Percentiles rank a stretch among this genome's conserved stretches.
These are phyloP conservation scores for Falcaria lacertinaria DNA, from an alignment of 2,888 invertebrate species.

Conservation along the genomic window DNA sequence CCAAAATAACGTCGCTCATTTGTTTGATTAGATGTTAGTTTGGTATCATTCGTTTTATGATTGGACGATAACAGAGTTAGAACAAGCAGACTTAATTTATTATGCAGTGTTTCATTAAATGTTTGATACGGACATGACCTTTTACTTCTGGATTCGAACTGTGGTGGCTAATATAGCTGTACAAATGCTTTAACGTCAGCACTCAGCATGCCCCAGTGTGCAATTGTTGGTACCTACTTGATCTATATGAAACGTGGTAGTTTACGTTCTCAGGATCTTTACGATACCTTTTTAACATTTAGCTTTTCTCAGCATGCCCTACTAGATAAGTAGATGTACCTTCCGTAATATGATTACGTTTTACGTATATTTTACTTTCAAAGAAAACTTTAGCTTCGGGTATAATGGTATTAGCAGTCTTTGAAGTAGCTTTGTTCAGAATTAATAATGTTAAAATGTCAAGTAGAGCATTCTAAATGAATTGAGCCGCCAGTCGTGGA, in stretches of 20 bases:
- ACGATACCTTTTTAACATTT: background rate
- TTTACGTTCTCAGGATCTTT: background rate
- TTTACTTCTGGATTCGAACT: background rate
- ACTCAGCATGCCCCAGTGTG: constrained; percentile 10
- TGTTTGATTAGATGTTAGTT: too few species aligned
- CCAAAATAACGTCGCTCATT: too few species aligned
- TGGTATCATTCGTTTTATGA: too few species aligned
- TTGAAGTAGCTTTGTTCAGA: background rate
- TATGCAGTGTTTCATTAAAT: too few species aligned
- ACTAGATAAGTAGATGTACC: too few species aligned
- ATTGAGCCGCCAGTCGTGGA: background rate
- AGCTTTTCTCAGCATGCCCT: background rate
- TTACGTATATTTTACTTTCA: too few species aligned
- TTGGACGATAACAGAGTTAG: too few species aligned
- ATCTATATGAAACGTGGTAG: constrained; percentile 6
- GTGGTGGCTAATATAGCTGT: constrained; percentile 34
- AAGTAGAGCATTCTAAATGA: background rate
- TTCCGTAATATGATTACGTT: background rate
- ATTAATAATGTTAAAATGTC: background rate
- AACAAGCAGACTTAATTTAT: too few species aligned
- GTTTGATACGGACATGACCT: too few species aligned
- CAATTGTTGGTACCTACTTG: constrained; percentile 2
- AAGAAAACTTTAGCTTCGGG: too few species aligned
- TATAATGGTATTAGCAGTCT: too few species aligned
- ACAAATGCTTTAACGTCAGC: constrained; percentile 28